phyloP scores from a whole-genome alignment of 2,797 vertebrate genomes.

The Melanotaenia maccullochi region DNA sequence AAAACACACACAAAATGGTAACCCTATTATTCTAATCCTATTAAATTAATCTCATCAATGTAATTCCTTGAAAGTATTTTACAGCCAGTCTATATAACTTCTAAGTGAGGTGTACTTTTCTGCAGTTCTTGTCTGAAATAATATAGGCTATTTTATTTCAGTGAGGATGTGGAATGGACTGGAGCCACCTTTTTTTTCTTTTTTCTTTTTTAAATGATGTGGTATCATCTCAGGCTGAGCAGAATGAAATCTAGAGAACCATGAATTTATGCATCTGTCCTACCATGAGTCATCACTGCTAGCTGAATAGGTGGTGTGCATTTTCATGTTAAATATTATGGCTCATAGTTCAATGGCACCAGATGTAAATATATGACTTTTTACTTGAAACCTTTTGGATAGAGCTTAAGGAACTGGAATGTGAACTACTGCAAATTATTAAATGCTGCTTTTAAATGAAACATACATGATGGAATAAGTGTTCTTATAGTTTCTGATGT shows the following conservation, averaged over 20 bases:
- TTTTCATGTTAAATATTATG: slow-evolving; percentile 45
- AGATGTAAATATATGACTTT: slow-evolving; percentile 13
- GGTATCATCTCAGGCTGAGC: slow-evolving; percentile 24
- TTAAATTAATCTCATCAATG: too few species aligned
- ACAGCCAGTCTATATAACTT: neutral
- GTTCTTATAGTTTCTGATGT: slow-evolving; percentile 14
- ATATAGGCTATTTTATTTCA: slow-evolving; percentile 6
- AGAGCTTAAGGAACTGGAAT: neutral
- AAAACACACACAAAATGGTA: too few species aligned
- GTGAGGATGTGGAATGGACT: slow-evolving; percentile 9
- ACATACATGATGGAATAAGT: slow-evolving; percentile 4
- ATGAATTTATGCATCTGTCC: slow-evolving; percentile 50
- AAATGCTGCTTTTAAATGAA: neutral
- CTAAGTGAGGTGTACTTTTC: too few species aligned
- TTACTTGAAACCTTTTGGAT: neutral
- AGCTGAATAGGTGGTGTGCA: slow-evolving; percentile 25
- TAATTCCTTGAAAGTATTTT: neutral
- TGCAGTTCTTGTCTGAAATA: neutral
- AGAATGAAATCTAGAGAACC: slow-evolving; percentile 22
- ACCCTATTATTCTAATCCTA: too few species aligned
- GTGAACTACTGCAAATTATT: neutral
- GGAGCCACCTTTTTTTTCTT: slow-evolving; percentile 4
- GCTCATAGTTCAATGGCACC: slow-evolving; percentile 8
- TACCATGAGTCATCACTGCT: slow-evolving; percentile 40
- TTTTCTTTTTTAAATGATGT: neutral